Evolutionary conservation across 2,113 vertebrate genomes (phyloP), one percentile per base, ranked within the genome.

Genomic region (Gymnogyps californianus): DNA sequence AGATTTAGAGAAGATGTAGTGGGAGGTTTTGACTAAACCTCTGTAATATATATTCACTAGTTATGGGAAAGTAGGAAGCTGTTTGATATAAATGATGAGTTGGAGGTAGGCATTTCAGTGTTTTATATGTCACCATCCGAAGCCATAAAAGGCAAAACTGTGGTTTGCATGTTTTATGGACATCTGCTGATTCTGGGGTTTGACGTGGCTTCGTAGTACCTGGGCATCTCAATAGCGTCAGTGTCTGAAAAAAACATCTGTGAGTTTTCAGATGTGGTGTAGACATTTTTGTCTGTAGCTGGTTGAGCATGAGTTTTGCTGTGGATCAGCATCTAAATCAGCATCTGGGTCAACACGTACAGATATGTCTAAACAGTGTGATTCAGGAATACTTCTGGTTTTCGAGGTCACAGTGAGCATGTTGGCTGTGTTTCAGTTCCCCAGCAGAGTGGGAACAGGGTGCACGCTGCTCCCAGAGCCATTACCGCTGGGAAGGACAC

Each of bases 381-480:
- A 46, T 78, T 87, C 55, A 51, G 32, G 34, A 78, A 52, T 46
- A 16, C 40, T 65, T 62, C 21, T 65, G 19, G 3, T 13, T 70
- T 65, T 87, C 0, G 4, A 61, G 9, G 46, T 66, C 40, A 38
- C 2, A 1, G 6, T 44, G 28, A 66, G 16, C 11, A 11, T 18
- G 7, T 7, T 78, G 31, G 10, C 40, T 1, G 0, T 61, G 54
- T 66, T 83, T n/a, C 38, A 64, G 2, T 65, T 65, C 17, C 24
- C 31, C 20, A 49, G 26, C 1, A 0, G 19, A 55, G 22, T 34
- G n/a, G 40, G 8, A 83, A 14, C 15, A 61, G 54, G 16, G 25
- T 42, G 18, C 6, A 5, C 1, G 1, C 25, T n/a, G 14, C 16
- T 49, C 2, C 13, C 0, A 0, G 47, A 51, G 42, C 28, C 0